Percentiles rank a stretch among this genome's conserved stretches.
Conservation (phyloP, 2,888 invertebrate genomes). For the Autographa gamma region DNA sequence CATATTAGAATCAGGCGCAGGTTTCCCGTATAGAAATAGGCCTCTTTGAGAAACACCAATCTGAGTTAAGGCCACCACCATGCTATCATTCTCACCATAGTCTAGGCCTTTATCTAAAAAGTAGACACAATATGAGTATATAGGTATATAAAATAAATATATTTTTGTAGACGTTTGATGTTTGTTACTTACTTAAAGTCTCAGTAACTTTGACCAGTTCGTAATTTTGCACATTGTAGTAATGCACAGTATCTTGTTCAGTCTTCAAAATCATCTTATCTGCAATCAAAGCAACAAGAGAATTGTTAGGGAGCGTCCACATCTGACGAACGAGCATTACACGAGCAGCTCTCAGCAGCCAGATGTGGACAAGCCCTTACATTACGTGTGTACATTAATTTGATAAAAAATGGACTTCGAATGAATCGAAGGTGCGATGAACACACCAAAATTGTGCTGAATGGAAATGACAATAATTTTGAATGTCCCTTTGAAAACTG, state of each 20-base stretch:
- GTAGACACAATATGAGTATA: background rate
- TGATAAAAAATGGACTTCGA: too few relatives aligned
- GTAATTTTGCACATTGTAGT: constrained; percentile 55
- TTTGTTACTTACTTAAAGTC: constrained; percentile 34
- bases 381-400: too few relatives aligned
- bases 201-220: background rate
- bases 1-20: background rate
- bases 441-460: too few relatives aligned
- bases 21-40: constrained; percentile 28
- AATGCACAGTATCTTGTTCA: constrained; percentile 43
- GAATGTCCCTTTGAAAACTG: too few relatives aligned
- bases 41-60: background rate
- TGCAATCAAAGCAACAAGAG: constrained; percentile 60
- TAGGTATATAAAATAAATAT: background rate
- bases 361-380: too few relatives aligned
- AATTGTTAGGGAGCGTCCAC: too few relatives aligned
- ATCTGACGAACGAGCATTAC: too few relatives aligned
- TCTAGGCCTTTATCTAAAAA: constrained; percentile 9
- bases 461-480: too few relatives aligned
- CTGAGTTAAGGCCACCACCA: constrained; percentile 11
- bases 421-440: too few relatives aligned
- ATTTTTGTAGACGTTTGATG: background rate
- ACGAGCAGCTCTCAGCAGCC: too few relatives aligned
- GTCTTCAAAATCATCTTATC: constrained; percentile 65
- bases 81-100: constrained; percentile 39